phyloP scores from a whole-genome alignment of 2,888 invertebrate species.

The Galerucella pusilla region DNA sequence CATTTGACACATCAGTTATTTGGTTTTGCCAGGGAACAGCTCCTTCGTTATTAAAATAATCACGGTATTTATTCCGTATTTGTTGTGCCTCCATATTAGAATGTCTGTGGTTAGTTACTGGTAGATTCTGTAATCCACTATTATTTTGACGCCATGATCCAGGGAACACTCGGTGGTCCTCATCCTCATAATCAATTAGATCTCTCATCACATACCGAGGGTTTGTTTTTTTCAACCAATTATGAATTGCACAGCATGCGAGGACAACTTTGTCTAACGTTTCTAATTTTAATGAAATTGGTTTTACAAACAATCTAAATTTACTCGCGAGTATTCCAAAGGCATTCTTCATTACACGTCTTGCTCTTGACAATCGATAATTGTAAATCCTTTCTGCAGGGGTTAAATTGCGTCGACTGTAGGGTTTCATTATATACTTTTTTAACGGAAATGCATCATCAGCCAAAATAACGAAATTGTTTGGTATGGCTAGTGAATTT shows the following conservation, averaged over 20 bases:
- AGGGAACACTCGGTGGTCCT: background rate
- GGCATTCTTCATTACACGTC: constrained; percentile 21
- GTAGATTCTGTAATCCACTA: too few relatives aligned
- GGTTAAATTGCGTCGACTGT: background rate
- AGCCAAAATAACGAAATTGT: too few relatives aligned
- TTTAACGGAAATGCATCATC: too few relatives aligned
- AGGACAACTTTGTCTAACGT: constrained; percentile 7
- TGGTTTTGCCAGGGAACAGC: constrained; percentile 47
- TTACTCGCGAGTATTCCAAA: constrained; percentile 4
- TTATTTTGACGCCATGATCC: background rate
- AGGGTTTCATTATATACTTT: too few relatives aligned
- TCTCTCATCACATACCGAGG: background rate
- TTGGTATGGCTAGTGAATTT: constrained; percentile 1
- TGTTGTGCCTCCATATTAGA: background rate
- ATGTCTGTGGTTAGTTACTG: too few relatives aligned
- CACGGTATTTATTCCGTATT: constrained; percentile 4
- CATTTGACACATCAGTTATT: constrained; percentile 4
- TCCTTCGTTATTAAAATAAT: constrained; percentile 9
- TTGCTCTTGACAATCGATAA: constrained; percentile 17
- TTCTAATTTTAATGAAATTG: constrained; percentile 12
- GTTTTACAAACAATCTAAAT: constrained; percentile 1
- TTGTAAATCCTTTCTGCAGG: constrained; percentile 22
- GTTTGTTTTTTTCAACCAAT: constrained; percentile 15
- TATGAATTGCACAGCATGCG: constrained; percentile 14
- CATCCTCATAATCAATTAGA: constrained; percentile 7